A percentile compares a stretch with the other conserved stretches of the same genome.
Conservation (phyloP, 30 jellyfish, hydroid and myxozoan genomes). For the Hydractinia echinata region DNA sequence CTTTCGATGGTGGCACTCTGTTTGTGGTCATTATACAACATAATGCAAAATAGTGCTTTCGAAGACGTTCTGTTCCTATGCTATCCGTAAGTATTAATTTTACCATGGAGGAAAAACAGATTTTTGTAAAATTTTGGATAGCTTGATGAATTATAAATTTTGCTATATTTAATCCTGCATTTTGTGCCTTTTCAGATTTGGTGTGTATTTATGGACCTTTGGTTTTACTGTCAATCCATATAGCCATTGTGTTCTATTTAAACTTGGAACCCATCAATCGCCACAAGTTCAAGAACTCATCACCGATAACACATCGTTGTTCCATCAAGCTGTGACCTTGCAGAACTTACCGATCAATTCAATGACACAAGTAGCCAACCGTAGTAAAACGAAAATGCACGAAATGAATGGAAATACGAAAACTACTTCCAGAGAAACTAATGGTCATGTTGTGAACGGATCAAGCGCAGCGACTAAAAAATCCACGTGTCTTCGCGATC, state of each 20-base stretch:
- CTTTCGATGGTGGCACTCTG: slow-evolving; percentile 43
- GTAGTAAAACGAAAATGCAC: slow-evolving; percentile 17
- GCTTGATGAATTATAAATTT: background rate
- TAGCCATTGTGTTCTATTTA: slow-evolving; percentile 68
- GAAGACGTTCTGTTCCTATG: slow-evolving; percentile 90
- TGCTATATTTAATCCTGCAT: background rate
- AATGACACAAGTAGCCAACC: slow-evolving; percentile 10
- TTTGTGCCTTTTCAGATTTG: slow-evolving; percentile 47
- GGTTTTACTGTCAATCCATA: slow-evolving; percentile 87
- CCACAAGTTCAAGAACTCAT: slow-evolving; percentile 69
- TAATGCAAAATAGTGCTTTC: slow-evolving; percentile 69
- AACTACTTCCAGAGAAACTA: slow-evolving; percentile 4
- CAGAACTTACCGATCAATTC: slow-evolving; percentile 22
- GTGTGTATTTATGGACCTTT: slow-evolving; percentile 78
- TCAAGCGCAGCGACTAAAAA: slow-evolving; percentile 23
- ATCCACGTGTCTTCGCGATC: slow-evolving; percentile 44
- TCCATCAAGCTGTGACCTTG: slow-evolving; percentile 55
- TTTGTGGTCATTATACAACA: slow-evolving; percentile 53
- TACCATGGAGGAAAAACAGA: background rate
- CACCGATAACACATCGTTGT: slow-evolving; percentile 65
- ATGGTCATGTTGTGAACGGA: slow-evolving; percentile 32
- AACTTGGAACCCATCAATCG: slow-evolving; percentile 71
- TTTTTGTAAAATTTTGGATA: no score
- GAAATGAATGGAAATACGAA: slow-evolving; percentile 26
- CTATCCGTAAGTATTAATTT: slow-evolving; percentile 83